Percentiles rank a stretch among this genome's conserved stretches.
Conservation (phyloP, 2,797 vertebrate genomes). For the Anas flavirostris region DNA sequence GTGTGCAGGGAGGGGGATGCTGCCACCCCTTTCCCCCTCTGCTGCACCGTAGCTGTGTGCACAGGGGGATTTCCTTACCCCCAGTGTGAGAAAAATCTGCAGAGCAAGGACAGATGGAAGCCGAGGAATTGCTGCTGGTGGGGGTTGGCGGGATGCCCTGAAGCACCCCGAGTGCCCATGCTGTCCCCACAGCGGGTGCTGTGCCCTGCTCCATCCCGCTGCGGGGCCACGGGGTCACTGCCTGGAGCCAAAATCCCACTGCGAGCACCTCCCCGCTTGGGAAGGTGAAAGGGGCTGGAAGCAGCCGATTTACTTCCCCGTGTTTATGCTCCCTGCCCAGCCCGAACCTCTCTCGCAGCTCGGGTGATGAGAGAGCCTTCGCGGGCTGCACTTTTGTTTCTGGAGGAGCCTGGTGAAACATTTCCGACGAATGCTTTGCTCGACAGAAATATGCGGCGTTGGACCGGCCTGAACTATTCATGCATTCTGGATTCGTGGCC, state of each 20-base stretch:
- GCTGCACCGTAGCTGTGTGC: rapidly evolving
- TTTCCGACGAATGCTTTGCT: background rate
- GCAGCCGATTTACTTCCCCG: rapidly evolving
- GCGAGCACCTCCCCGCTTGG: background rate
- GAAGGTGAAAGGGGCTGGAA: rapidly evolving
- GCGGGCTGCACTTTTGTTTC: background rate
- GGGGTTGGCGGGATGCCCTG: background rate
- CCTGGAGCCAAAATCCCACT: background rate
- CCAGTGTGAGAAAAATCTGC: rapidly evolving
- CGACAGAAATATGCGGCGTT: constrained; percentile 22
- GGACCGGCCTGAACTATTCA: constrained; percentile 39
- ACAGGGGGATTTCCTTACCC: background rate
- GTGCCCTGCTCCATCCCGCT: background rate
- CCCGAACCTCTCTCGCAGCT: background rate
- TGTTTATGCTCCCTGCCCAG: background rate
- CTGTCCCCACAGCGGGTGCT: rapidly evolving
- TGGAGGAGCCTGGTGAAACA: background rate
- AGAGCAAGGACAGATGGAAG: background rate
- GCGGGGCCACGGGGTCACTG: rapidly evolving
- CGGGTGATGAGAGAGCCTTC: rapidly evolving
- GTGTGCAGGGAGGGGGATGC: rapidly evolving
- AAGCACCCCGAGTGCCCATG: rapidly evolving
- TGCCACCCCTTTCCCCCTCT: background rate
- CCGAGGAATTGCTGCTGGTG: rapidly evolving
- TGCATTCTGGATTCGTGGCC: background rate